Evolutionary conservation across 2,888 invertebrate genomes (phyloP), one percentile per base, ranked within the genome.

Genomic region (Diplolepis rosae): DNA sequence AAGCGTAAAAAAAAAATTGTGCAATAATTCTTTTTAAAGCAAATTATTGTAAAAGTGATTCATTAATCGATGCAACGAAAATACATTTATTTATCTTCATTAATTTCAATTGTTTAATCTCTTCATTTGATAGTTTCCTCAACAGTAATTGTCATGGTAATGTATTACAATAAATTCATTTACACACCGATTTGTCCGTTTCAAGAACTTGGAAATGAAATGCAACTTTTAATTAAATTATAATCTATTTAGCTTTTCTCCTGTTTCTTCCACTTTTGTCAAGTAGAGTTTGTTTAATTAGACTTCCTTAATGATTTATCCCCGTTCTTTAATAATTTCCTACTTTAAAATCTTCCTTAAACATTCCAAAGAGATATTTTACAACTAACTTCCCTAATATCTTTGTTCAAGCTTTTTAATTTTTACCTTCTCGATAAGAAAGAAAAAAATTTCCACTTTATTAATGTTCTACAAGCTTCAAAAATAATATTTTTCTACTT

Each of bases 201-300:
- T 18, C n/a, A 32, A 6, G 15, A 54, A 54, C 54, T 54, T 54
- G 54, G 54, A 30, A 54, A 30, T 32, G 30, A 54, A 54, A 18
- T 32, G 30, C 28, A 54, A 54, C 30, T 54, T 54, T 30, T 15
- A 54, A 54, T 32, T 54, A 28, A 54, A 54, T 54, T 54, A 54
- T 18, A 30, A 13, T 18, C 30, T 13, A 52, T 27, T 52, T 52
- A 30, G 54, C 54, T 32, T 54, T 54, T 54, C 54, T 54, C 54
- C 18, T 4, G 28, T 30, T 30, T 15, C 54, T 32, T 30, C 18
- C 30, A 54, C 9, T 18, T n/a, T 32, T 9, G 30, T 54, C 54
- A 54, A 32, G 30, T 18, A 18, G 15, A 30, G 15, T 54, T 54
- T 30, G 30, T 30, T 30, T 32, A 54, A 54, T 54, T 32, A 30